Conservation (phyloP, 2,797 vertebrate species). For the Falco concolor region DNA sequence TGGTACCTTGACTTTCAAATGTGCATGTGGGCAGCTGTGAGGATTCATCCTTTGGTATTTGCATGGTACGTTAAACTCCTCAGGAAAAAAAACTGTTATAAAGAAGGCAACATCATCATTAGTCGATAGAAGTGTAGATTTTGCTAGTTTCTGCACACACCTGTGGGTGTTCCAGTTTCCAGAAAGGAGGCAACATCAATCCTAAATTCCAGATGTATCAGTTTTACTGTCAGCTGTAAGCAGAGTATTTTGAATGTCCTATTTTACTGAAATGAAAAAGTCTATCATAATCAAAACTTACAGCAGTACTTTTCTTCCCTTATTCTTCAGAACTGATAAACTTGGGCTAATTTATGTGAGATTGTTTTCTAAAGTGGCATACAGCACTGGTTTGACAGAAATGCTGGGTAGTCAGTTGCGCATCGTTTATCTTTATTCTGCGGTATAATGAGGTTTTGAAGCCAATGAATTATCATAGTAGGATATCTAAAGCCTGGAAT, state of each 20-base stretch:
- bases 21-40: background rate
- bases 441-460: slow-evolving; percentile 48
- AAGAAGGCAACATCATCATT: background rate
- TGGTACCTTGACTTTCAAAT: background rate
- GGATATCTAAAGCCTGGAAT: slow-evolving; percentile 42
- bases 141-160: background rate
- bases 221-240: background rate
- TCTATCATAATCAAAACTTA: slow-evolving; percentile 20
- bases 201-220: background rate
- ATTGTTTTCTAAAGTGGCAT: slow-evolving; percentile 41
- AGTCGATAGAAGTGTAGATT: background rate
- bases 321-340: slow-evolving; percentile 34
- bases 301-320: background rate
- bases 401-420: slow-evolving; percentile 32
- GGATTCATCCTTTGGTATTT: background rate
- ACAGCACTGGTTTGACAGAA: slow-evolving; percentile 57
- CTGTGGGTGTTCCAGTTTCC: background rate
- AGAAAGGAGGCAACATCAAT: background rate
- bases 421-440: slow-evolving; percentile 53
- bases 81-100: background rate
- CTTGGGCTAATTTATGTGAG: slow-evolving; percentile 55
- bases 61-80: background rate
- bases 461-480: slow-evolving; percentile 37
- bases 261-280: slow-evolving; percentile 18
- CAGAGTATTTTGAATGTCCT: background rate